Evolutionary conservation across 2,888 invertebrate genomes (phyloP), one percentile per base, ranked within the genome.

Genomic region (Andrena minutula): DNA sequence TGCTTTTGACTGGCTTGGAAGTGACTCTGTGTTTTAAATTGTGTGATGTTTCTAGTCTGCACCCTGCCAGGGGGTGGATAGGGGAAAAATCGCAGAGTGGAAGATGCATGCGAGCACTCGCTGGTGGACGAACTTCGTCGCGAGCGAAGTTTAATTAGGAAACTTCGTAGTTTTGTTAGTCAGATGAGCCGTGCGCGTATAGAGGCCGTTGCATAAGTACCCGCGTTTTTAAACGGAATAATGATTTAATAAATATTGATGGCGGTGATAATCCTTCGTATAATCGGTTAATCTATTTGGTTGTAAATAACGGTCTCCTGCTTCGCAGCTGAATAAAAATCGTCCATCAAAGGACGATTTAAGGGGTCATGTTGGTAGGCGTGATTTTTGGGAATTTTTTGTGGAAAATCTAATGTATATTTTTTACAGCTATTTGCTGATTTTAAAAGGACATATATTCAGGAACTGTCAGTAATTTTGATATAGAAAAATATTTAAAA

Each of bases 161-260:
- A 72, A 76, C 76, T 72, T 76, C 64, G 72, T 6, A 47, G 61
- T 56, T 72, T 58, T 64, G 76, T 58, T 56, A 60, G 64, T 76
- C 64, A 35, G 64, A 72, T 64, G 35, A 63, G 23, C 3, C 23
- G 58, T 23, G 72, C 23, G 58, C 47, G 49, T 0, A n/a, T 2
- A 49, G 41, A 28, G 12, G 10, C 20, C 0, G 28, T 69, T 61
- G 58, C 41, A 16, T 3, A 73, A 41, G 56, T 60, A 16, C 16
- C 4, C 5, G 6, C 49, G 2, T 5, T 16, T 68, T 20, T 61
- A 47, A 61, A 32, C 20, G 47, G 10, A 49, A 12, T 60, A 66
- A 51, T 32, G n/a, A 60, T 75, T 66, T 64, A 69, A 76, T 76
- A 77, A 77, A 76, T 64, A 77, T 69, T 58, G 32, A 70, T 70